These are phyloP conservation scores for Gallinago nigripennis DNA, from an alignment of 2,797 vertebrate genomes.

Conservation along the genomic window DNA sequence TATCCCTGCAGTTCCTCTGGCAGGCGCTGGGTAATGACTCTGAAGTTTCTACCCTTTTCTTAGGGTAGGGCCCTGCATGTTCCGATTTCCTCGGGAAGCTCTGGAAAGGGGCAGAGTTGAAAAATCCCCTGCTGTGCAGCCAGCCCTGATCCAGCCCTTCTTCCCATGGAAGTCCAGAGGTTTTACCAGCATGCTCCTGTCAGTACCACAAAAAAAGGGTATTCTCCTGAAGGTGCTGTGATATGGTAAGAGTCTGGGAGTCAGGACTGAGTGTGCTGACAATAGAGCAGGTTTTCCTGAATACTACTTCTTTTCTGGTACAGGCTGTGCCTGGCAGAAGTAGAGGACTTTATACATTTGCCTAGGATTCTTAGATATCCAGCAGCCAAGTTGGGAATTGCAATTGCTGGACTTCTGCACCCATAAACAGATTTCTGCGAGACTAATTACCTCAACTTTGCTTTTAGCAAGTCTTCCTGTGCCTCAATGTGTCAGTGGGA, in stretches of 20 bases:
- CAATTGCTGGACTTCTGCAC: background rate
- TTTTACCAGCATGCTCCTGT: background rate
- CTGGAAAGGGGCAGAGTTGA: background rate
- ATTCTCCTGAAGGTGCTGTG: background rate
- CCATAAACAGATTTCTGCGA: constrained; percentile 5
- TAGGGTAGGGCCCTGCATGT: fast-evolving
- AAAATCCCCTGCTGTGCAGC: background rate
- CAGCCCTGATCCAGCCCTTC: background rate
- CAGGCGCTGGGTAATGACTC: background rate
- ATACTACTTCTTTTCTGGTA: background rate
- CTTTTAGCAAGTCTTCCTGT: constrained; percentile 17
- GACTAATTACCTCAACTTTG: background rate
- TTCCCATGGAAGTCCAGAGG: background rate
- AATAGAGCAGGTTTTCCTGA: background rate
- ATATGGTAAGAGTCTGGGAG: background rate
- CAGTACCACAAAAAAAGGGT: background rate
- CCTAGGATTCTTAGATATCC: background rate
- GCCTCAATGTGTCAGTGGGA: background rate
- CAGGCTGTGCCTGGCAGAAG: background rate
- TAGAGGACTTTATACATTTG: background rate
- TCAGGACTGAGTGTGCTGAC: background rate
- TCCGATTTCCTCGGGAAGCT: background rate
- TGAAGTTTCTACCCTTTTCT: background rate
- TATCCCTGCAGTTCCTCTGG: constrained; percentile 13
- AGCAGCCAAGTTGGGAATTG: background rate